Percentiles rank a stretch among this genome's conserved stretches.
Conservation (phyloP, 2,888 invertebrate genomes). For the Hanleya hanleyi region DNA sequence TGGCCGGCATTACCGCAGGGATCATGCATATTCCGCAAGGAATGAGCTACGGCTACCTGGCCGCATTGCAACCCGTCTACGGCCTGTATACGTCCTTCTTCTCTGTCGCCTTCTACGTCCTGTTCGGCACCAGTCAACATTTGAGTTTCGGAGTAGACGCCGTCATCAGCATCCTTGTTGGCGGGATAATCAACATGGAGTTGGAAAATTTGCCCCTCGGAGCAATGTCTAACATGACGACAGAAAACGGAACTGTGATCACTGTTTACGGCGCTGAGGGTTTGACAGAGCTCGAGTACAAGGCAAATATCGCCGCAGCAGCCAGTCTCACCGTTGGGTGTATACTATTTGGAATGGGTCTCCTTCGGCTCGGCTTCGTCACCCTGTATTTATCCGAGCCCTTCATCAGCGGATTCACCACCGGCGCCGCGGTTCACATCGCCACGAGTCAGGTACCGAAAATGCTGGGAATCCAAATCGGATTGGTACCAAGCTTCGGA, state of each 20-base stretch:
- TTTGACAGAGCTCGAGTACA: background rate
- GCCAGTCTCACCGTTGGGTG: constrained; percentile 34
- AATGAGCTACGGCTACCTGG: constrained; percentile 63
- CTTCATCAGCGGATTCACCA: constrained; percentile 59
- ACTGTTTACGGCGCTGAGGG: background rate
- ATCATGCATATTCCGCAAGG: constrained; percentile 71
- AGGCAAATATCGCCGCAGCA: background rate
- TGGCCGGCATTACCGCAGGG: constrained; percentile 69
- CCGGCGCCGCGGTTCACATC: constrained; percentile 56
- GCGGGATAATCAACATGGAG: constrained; percentile 56
- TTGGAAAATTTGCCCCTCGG: constrained; percentile 39
- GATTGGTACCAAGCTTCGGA: constrained; percentile 40
- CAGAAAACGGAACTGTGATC: background rate
- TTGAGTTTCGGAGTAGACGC: constrained; percentile 68
- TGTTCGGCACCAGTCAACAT: constrained; percentile 66
- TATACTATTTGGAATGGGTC: constrained; percentile 45
- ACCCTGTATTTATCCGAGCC: constrained; percentile 53
- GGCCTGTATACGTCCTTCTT: constrained; percentile 67
- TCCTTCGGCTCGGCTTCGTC: constrained; percentile 51
- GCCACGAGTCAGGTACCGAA: constrained; percentile 54
- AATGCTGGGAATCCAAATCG: constrained; percentile 44
- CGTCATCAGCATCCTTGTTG: constrained; percentile 67
- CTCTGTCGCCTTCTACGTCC: constrained; percentile 62
- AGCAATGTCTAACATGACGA: background rate
- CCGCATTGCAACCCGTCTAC: constrained; percentile 62